Conservation (phyloP, 2,797 vertebrate genomes). For the Periparus ater region DNA sequence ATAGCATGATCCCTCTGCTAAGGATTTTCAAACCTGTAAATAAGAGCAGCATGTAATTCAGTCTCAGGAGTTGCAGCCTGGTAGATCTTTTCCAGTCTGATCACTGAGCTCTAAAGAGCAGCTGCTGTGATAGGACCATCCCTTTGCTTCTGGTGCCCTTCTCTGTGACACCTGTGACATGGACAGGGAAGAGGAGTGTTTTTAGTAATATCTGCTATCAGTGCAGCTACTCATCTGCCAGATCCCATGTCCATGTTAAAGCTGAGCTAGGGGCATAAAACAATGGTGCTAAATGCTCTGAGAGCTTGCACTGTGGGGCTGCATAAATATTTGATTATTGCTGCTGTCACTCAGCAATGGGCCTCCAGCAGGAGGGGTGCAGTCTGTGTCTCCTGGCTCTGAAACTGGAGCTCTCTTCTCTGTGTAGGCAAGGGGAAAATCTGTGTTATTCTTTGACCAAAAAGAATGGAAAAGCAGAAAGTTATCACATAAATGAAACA, state of each 20-base stretch:
- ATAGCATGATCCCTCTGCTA: background rate
- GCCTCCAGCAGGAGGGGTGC: background rate
- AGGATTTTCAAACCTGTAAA: background rate
- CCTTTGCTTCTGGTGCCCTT: background rate
- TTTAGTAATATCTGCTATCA: background rate
- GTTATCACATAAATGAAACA: background rate
- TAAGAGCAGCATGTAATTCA: background rate
- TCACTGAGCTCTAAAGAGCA: background rate
- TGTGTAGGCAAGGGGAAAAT: background rate
- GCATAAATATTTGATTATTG: background rate
- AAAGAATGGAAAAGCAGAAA: background rate
- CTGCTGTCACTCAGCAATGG: background rate
- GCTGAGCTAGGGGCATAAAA: background rate
- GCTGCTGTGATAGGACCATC: background rate
- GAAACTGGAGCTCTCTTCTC: background rate
- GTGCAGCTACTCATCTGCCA: background rate
- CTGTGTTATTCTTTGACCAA: background rate
- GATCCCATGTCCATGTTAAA: background rate
- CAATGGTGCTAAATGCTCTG: background rate
- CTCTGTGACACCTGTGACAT: background rate
- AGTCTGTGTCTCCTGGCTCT: background rate
- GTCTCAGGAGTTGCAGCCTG: background rate
- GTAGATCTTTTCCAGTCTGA: background rate
- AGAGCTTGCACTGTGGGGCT: background rate
- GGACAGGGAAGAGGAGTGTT: background rate